Conservation (phyloP, 2,888 invertebrate genomes). For the Cryptosula pallasiana region DNA sequence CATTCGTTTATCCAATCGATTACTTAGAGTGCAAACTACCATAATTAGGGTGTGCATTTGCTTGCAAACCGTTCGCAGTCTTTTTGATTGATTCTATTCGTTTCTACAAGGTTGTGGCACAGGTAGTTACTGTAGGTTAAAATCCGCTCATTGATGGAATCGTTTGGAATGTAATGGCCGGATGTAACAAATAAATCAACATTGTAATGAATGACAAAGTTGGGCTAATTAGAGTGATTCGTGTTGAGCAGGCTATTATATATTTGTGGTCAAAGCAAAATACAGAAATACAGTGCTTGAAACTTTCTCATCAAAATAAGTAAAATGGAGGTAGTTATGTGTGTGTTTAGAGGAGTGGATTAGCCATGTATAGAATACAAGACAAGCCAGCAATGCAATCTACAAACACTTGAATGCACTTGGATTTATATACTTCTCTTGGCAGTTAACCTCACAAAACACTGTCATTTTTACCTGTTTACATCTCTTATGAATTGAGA, state of each 20-base stretch:
- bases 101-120: no score
- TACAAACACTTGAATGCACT: constrained; percentile 21
- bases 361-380: not conserved
- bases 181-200: no score
- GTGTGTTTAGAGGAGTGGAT: not conserved
- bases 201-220: no score
- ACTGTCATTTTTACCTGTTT: constrained; percentile 7
- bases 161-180: no score
- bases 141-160: no score
- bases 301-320: constrained; percentile 1
- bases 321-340: constrained; percentile 20
- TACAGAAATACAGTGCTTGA: not conserved
- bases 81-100: not conserved
- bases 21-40: not conserved
- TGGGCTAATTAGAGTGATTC: no score
- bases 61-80: not conserved
- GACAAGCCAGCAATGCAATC: constrained; percentile 4
- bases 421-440: constrained; percentile 8
- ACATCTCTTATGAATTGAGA: constrained; percentile 20
- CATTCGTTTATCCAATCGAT: not conserved
- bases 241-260: not conserved
- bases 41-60: not conserved
- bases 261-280: not conserved
- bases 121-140: no score
- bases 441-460: constrained; percentile 22